These are phyloP conservation scores for Aldrovandia affinis DNA, from an alignment of 2,797 vertebrate species.

Conservation along the genomic window DNA sequence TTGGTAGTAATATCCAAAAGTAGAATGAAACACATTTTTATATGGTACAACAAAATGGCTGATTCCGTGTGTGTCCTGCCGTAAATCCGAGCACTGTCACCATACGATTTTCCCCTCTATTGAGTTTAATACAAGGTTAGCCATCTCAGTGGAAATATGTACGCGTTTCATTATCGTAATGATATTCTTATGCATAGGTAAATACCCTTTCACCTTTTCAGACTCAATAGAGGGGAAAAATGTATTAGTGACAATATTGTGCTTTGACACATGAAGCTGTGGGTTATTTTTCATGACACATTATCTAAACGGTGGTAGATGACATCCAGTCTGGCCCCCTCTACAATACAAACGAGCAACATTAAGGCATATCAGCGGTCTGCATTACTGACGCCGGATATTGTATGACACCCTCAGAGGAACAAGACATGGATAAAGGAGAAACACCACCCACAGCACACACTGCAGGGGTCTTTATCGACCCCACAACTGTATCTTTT, in stretches of 20 bases:
- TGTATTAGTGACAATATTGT: constrained; percentile 27
- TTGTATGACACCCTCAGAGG: not conserved
- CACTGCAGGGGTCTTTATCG: not conserved
- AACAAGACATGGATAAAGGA: not conserved
- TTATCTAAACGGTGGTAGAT: not conserved
- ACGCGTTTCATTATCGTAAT: constrained; percentile 63
- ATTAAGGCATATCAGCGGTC: not conserved
- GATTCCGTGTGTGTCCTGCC: constrained; percentile 55
- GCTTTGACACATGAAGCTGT: constrained; percentile 30
- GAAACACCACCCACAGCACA: not conserved
- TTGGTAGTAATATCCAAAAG: constrained; percentile 13
- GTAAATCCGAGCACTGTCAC: constrained; percentile 62
- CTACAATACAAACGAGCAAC: not conserved
- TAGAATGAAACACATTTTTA: constrained; percentile 14
- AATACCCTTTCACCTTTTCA: constrained; percentile 2
- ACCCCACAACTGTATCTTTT: not conserved
- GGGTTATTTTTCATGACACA: not conserved
- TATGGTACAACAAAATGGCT: constrained; percentile 53
- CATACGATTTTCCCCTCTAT: constrained; percentile 62
- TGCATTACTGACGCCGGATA: not conserved
- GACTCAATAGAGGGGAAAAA: constrained; percentile 35
- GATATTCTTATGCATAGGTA: constrained; percentile 51
- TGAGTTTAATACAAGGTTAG: constrained; percentile 69
- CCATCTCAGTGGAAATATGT: constrained; percentile 50
- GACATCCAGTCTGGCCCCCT: not conserved